These are phyloP conservation scores for Allygus modestus DNA, from an alignment of 2,888 invertebrate genomes.

Conservation along the genomic window DNA sequence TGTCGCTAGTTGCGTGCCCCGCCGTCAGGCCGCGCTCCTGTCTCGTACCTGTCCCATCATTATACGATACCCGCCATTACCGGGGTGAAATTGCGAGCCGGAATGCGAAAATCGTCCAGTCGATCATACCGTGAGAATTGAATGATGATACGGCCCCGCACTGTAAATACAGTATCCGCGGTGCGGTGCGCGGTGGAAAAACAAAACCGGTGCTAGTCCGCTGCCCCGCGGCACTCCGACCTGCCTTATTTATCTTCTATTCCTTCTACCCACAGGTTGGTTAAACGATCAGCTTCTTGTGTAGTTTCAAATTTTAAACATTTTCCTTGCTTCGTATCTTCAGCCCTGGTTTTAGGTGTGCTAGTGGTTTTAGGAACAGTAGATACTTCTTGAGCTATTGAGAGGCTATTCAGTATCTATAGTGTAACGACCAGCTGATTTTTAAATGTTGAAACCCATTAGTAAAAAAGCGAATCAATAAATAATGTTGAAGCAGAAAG, in stretches of 20 bases:
- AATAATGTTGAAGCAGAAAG: no score
- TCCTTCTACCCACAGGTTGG: not conserved
- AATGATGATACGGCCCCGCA: slow-evolving; percentile 49
- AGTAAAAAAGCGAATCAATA: no score
- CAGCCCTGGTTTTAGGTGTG: no score
- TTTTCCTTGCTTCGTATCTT: no score
- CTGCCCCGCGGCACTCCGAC: slow-evolving; percentile 3
- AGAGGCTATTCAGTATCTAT: no score
- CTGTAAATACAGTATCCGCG: slow-evolving; percentile 24
- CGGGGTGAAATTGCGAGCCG: slow-evolving; percentile 42
- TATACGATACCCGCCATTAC: slow-evolving; percentile 50
- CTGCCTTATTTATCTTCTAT: not conserved
- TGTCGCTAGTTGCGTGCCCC: slow-evolving; percentile 53
- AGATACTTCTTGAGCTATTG: no score
- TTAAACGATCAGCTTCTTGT: not conserved
- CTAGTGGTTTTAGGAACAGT: no score
- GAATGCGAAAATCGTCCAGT: slow-evolving; percentile 52
- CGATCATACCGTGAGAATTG: slow-evolving; percentile 57
- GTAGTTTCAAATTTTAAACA: no score
- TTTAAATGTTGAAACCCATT: no score
- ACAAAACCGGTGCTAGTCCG: not conserved
- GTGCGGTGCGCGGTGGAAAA: slow-evolving; percentile 28
- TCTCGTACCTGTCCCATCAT: slow-evolving; percentile 47
- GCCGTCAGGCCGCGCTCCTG: slow-evolving; percentile 12
- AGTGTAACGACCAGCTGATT: no score